Evolutionary conservation across 1,140 invertebrate species (phyloP).

Genomic region (Anastrepha ludens): DNA sequence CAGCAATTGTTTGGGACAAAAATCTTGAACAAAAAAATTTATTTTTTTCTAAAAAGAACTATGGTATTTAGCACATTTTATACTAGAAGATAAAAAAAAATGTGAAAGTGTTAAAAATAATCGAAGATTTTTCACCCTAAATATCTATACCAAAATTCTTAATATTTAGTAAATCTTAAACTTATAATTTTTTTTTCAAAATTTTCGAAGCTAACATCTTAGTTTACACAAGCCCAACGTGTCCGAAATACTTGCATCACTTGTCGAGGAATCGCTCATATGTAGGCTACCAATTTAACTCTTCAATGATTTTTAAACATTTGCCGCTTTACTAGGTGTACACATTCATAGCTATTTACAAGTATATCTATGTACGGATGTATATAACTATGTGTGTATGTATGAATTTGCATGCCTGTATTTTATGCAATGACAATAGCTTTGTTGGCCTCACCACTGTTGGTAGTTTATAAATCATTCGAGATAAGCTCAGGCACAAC

Average conservation of each 20-base stretch:
- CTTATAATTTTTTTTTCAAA: too few relatives aligned
- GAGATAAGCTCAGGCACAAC: conserved; percentile 73
- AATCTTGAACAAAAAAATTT: too few relatives aligned
- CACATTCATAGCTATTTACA: neutral
- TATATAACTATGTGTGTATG: conserved; percentile 9
- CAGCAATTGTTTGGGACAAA: too few relatives aligned
- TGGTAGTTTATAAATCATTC: conserved; percentile 74
- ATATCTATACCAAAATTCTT: too few relatives aligned
- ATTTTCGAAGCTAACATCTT: neutral
- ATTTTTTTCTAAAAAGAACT: too few relatives aligned
- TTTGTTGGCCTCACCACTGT: conserved; percentile 73
- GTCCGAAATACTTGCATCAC: too few relatives aligned
- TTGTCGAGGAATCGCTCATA: too few relatives aligned
- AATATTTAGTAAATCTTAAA: too few relatives aligned
- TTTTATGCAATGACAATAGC: conserved; percentile 74
- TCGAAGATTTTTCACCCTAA: too few relatives aligned
- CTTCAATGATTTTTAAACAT: conserved; percentile 14
- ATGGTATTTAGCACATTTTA: too few relatives aligned
- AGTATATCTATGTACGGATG: conserved; percentile 45
- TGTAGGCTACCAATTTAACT: neutral
- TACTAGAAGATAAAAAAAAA: too few relatives aligned
- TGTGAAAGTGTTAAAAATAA: too few relatives aligned
- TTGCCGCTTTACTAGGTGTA: neutral
- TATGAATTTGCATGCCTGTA: conserved; percentile 62
- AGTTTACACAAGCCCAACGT: neutral